Evolutionary conservation across 2,888 invertebrate genomes (phyloP).

Genomic region (Thecophora atra): DNA sequence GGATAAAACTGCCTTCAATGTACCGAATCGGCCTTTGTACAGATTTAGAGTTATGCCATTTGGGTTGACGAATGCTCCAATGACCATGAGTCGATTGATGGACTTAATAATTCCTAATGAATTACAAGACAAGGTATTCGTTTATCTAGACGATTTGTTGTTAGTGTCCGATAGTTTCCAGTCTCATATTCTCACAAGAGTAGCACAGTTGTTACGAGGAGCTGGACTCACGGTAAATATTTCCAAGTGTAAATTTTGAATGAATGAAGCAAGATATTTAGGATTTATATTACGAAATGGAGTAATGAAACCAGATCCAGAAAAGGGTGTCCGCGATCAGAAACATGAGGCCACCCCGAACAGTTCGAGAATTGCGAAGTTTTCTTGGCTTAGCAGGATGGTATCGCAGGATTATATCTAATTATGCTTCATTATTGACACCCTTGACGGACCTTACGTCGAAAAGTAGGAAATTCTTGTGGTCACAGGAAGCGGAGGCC

Average conservation of each 20-base stretch:
- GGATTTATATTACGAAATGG: constrained; percentile 41
- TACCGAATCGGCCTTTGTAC: constrained; percentile 38
- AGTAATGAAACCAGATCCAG: constrained; percentile 38
- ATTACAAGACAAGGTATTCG: constrained; percentile 37
- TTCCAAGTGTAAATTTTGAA: constrained; percentile 34
- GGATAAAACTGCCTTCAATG: constrained; percentile 36
- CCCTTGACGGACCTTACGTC: constrained; percentile 36
- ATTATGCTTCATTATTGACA: constrained; percentile 30
- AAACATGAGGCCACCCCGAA: constrained; percentile 24
- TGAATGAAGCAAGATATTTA: constrained; percentile 36
- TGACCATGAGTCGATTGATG: constrained; percentile 38
- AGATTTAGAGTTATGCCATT: constrained; percentile 40
- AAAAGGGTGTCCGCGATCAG: constrained; percentile 38
- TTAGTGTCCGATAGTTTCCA: constrained; percentile 36
- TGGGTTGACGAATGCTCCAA: constrained; percentile 35
- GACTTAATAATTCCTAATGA: constrained; percentile 33
- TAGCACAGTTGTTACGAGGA: constrained; percentile 13
- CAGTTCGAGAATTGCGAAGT: constrained; percentile 32
- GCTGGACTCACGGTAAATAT: constrained; percentile 39
- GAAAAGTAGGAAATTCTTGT: constrained; percentile 30
- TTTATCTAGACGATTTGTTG: constrained; percentile 39
- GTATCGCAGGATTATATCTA: constrained; percentile 39
- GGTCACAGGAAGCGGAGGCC: constrained; percentile 30
- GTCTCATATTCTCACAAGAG: constrained; percentile 16
- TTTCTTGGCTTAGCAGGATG: constrained; percentile 42